Conservation (phyloP, 2,797 vertebrate genomes). For the Sphenodon punctatus region DNA sequence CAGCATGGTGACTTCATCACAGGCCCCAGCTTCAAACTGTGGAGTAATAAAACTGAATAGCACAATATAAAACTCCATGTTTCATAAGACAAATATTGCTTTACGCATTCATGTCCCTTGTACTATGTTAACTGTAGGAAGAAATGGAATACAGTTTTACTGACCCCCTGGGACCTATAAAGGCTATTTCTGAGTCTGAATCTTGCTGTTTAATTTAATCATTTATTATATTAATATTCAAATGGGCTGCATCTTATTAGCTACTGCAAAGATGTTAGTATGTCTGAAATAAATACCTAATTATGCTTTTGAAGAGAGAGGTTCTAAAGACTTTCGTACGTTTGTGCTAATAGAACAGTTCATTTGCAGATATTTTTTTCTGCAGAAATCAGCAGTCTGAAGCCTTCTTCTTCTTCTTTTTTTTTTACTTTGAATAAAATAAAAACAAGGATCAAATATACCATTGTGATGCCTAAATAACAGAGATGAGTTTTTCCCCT, state of each 20-base stretch:
- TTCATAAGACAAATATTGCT: conserved; percentile 84
- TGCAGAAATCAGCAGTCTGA: conserved; percentile 80
- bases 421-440: conserved; percentile 69
- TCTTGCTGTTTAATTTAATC: conserved; percentile 89
- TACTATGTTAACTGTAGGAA: conserved; percentile 82
- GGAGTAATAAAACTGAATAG: conserved; percentile 77
- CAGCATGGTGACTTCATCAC: conserved; percentile 73
- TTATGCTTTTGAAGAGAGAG: conserved; percentile 84
- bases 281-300: conserved; percentile 86
- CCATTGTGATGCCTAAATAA: conserved; percentile 48
- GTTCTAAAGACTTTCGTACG: conserved; percentile 81
- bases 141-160: conserved; percentile 82
- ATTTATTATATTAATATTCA: conserved; percentile 90
- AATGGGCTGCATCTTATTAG: conserved; percentile 87
- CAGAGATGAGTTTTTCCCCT: conserved; percentile 12
- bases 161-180: conserved; percentile 85
- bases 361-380: conserved; percentile 77
- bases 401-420: conserved; percentile 3
- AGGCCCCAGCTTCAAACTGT: conserved; percentile 74
- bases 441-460: conserved; percentile 68
- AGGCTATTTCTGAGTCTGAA: conserved; percentile 88
- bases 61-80: conserved; percentile 76
- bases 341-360: conserved; percentile 81
- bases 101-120: conserved; percentile 78
- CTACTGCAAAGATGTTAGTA: conserved; percentile 84